Evolutionary conservation across 2,888 invertebrate genomes (phyloP).

Genomic region (Stenichneumon culpator): DNA sequence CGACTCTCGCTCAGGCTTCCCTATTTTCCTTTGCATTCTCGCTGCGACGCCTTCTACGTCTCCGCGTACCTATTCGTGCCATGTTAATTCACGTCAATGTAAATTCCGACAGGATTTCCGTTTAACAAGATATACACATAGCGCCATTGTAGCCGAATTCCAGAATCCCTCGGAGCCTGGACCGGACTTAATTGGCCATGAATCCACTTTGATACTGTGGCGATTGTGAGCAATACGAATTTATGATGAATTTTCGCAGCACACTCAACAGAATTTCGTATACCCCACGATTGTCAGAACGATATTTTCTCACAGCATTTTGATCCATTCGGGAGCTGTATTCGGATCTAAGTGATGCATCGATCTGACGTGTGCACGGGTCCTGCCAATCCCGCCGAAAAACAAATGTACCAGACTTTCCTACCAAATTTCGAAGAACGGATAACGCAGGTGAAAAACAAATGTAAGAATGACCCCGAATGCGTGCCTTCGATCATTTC

Average conservation of each 20-base stretch:
- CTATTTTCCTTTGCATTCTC: slow-evolving; percentile 12
- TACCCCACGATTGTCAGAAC: background rate
- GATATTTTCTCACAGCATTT: background rate
- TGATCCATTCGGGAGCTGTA: background rate
- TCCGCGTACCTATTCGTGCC: background rate
- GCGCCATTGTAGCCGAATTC: slow-evolving; percentile 19
- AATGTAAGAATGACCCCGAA: slow-evolving; percentile 24
- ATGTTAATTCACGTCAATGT: slow-evolving; percentile 57
- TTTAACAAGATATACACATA: slow-evolving; percentile 32
- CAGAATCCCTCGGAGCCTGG: slow-evolving; percentile 44
- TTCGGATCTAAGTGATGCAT: background rate
- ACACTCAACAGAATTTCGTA: background rate
- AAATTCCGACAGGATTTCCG: slow-evolving; percentile 42
- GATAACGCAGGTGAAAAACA: background rate
- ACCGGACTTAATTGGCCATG: slow-evolving; percentile 54
- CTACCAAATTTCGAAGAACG: background rate
- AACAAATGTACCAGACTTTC: background rate
- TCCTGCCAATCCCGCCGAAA: background rate
- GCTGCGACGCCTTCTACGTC: slow-evolving; percentile 8
- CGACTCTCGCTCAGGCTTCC: background rate
- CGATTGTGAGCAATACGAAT: background rate
- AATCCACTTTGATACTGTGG: slow-evolving; percentile 37
- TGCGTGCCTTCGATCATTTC: slow-evolving; percentile 38
- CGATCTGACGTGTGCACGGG: too few species aligned
- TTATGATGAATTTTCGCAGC: background rate